These are phyloP conservation scores for Sinohyriopsis cumingii DNA, from an alignment of 2,888 invertebrate species.

Conservation along the genomic window DNA sequence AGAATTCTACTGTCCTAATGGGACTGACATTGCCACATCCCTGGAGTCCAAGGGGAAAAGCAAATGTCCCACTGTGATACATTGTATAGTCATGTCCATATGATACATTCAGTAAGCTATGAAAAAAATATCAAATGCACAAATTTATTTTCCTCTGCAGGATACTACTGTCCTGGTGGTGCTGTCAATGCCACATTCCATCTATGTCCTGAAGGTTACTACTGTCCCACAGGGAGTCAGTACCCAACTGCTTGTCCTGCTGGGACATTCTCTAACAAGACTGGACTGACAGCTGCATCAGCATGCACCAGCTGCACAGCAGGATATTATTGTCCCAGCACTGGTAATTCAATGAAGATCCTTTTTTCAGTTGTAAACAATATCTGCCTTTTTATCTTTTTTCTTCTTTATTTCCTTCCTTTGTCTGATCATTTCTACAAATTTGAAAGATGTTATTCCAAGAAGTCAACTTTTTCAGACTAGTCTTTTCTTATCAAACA, in stretches of 20 bases:
- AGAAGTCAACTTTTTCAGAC: too few species aligned
- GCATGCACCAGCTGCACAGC: conserved; percentile 55
- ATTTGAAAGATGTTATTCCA: too few species aligned
- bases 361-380: too few species aligned
- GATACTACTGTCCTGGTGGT: conserved; percentile 65
- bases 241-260: conserved; percentile 57
- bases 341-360: conserved; percentile 40
- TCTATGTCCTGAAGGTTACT: conserved; percentile 62
- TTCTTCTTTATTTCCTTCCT: too few species aligned
- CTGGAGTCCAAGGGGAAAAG: conserved; percentile 61
- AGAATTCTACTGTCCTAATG: conserved; percentile 60
- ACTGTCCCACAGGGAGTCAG: conserved; percentile 58
- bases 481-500: too few species aligned
- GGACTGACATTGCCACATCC: conserved; percentile 52
- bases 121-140: too few species aligned
- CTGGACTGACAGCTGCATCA: conserved; percentile 40
- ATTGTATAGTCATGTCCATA: too few species aligned
- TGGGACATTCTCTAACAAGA: conserved; percentile 63
- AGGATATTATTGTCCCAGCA: conserved; percentile 60
- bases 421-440: too few species aligned
- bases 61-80: conserved; percentile 59
- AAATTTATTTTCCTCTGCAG: conserved; percentile 37
- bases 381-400: too few species aligned
- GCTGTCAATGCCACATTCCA: conserved; percentile 56
- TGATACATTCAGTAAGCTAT: too few species aligned